Base-by-base conservation (phyloP, 2,888 invertebrate species). In the Amphipyra berbera region DNA sequence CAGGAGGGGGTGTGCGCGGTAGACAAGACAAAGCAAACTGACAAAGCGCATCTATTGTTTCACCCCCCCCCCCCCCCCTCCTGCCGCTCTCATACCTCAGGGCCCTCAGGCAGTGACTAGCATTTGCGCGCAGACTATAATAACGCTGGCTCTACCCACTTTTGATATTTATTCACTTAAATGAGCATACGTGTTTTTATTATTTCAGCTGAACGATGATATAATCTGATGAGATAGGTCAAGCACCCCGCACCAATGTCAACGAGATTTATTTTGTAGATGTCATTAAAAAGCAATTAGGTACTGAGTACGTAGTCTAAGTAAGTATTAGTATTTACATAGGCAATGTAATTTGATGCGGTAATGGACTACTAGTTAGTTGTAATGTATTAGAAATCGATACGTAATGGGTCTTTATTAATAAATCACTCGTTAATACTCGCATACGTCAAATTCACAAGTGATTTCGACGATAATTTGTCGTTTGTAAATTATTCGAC, bases 201-300 rank as follows among this genome's bases (percentile, higher is more conserved):
- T 42, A 52, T 74, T 62, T 56, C 14, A 47, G 35, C 7, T 8
- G 1, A 40, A 7, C n/a, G 21, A 37, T 60, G 46, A 47, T 3
- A 44, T 10, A 41, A 45, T 37, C 50, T 57, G 9, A 27, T 37
- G 48, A 37, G 54, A 61, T 71, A 63, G 71, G 68, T 66, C 69
- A 73, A 71, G 66, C 33, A 66, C 67, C 61, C 60, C 49, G 15
- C 30, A 21, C 48, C 73, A 72, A 72, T 60, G 61, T 66, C 73
- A 62, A 73, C 59, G 33, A 54, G 67, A 41, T 58, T 57, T 61
- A 58, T 58, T 74, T 12, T 48, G 13, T 21, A n/a, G 7, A 38
- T 44, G 42, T 75, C 48, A 73, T 76, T 71, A 59, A 44, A 59
- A 61, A 61, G 44, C 54, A 58, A 71, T 65, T 71, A 68, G 52